Evolutionary conservation across 2,888 invertebrate genomes (phyloP).

Genomic region (Sinodicranocentrus sp.): DNA sequence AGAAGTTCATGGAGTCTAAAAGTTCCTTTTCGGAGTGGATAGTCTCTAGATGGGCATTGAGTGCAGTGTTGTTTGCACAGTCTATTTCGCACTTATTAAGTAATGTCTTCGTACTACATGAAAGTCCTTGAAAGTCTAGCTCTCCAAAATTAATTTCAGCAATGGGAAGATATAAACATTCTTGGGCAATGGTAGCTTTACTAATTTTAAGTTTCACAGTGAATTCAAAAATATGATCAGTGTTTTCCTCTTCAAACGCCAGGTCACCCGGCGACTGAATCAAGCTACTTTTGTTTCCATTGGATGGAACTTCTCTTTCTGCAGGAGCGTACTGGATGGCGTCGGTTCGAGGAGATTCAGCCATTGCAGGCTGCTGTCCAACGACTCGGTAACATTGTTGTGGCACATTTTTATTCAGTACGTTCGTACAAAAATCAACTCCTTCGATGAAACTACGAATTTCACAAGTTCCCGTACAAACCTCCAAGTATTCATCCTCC

Average conservation of each 20-base stretch:
- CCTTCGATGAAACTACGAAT: constrained; percentile 66
- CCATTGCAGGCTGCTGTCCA: background rate
- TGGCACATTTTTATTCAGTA: constrained; percentile 46
- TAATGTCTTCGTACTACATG: constrained; percentile 52
- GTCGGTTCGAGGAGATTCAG: constrained; percentile 46
- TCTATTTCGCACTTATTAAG: constrained; percentile 71
- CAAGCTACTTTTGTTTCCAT: constrained; percentile 12
- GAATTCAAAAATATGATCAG: constrained; percentile 41
- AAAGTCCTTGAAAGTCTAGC: constrained; percentile 54
- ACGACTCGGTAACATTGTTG: background rate
- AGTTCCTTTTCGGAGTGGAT: constrained; percentile 69
- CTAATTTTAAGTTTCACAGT: constrained; percentile 48
- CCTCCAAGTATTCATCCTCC: constrained; percentile 43
- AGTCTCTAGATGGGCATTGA: constrained; percentile 72
- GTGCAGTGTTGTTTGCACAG: constrained; percentile 71
- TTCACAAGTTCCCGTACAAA: constrained; percentile 63
- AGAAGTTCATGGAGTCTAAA: constrained; percentile 82
- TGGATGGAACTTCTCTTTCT: constrained; percentile 35
- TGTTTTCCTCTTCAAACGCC: constrained; percentile 8
- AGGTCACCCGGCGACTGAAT: background rate
- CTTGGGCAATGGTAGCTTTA: constrained; percentile 11
- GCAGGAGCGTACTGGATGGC: constrained; percentile 57
- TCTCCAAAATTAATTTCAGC: constrained; percentile 64
- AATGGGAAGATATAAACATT: constrained; percentile 70
- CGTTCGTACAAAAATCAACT: constrained; percentile 55